phyloP scores from a whole-genome alignment of 2,113 vertebrate genomes.

The Anthoscopus minutus region DNA sequence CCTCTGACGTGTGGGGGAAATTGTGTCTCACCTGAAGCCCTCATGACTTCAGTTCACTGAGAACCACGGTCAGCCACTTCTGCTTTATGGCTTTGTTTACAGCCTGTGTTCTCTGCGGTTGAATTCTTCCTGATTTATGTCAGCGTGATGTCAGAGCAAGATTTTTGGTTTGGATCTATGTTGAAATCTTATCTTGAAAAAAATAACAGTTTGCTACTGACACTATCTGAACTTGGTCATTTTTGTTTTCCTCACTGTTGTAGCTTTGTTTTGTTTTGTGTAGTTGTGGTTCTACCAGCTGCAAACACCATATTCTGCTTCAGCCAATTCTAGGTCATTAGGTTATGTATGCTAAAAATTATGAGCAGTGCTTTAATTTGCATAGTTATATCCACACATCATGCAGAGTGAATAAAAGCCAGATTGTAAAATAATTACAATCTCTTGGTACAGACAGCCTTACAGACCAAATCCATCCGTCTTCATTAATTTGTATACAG shows the following conservation, averaged over 20 bases:
- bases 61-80: neutral
- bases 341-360: constrained; percentile 67
- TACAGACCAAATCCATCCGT: constrained; percentile 63
- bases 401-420: constrained; percentile 73
- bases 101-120: neutral
- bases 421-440: constrained; percentile 80
- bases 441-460: constrained; percentile 70
- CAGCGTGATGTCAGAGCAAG: constrained; percentile 8
- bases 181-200: constrained; percentile 22
- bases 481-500: constrained; percentile 74
- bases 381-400: constrained; percentile 71
- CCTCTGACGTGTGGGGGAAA: neutral
- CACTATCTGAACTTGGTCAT: neutral
- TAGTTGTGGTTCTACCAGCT: constrained; percentile 37
- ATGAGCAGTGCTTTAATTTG: constrained; percentile 65
- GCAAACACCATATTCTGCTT: constrained; percentile 50
- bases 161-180: neutral
- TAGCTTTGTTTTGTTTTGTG: constrained; percentile 12
- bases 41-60: neutral
- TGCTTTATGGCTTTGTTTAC: constrained; percentile 35
- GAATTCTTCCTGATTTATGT: constrained; percentile 45
- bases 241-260: constrained; percentile 42
- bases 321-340: constrained; percentile 69
- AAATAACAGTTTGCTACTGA: neutral
- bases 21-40: constrained; percentile 7